Conservation (phyloP, 2,797 vertebrate genomes). For the Poeciliopsis infans region DNA sequence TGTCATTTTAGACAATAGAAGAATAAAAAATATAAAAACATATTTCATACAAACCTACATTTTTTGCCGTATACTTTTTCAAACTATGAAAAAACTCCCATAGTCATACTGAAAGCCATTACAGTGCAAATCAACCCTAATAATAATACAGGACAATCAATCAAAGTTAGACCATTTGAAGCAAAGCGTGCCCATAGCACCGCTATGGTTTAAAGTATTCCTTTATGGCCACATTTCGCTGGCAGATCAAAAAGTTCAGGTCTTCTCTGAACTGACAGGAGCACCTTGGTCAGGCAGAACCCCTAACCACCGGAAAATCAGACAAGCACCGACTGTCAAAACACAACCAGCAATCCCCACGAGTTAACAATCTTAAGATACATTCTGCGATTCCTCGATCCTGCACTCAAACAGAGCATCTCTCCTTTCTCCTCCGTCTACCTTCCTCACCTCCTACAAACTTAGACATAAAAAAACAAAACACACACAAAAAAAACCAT, state of each 20-base stretch:
- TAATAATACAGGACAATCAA: not conserved
- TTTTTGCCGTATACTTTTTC: not conserved
- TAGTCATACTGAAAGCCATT: not conserved
- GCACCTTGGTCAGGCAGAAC: slow-evolving; percentile 9
- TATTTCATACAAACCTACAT: not conserved
- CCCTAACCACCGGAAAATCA: slow-evolving; percentile 50
- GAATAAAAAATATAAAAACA: too few species aligned
- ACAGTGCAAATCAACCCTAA: not conserved
- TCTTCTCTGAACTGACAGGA: too few species aligned
- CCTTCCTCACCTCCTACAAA: too few species aligned
- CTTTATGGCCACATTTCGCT: not conserved
- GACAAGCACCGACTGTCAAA: slow-evolving; percentile 46
- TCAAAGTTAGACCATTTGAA: not conserved
- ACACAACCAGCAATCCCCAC: slow-evolving; percentile 47
- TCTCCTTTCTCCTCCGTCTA: slow-evolving; percentile 1
- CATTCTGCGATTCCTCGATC: slow-evolving; percentile 46
- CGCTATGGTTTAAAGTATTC: not conserved
- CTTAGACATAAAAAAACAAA: not conserved
- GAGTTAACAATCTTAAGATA: slow-evolving; percentile 41
- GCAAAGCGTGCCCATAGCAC: not conserved
- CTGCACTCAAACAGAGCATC: slow-evolving; percentile 28
- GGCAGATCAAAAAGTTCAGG: not conserved
- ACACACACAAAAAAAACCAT: slow-evolving; percentile 58
- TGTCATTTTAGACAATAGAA: too few species aligned
- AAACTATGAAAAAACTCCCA: not conserved